Evolutionary conservation across 1,140 invertebrate genomes (phyloP).

Genomic region (Solenopsis fugax): DNA sequence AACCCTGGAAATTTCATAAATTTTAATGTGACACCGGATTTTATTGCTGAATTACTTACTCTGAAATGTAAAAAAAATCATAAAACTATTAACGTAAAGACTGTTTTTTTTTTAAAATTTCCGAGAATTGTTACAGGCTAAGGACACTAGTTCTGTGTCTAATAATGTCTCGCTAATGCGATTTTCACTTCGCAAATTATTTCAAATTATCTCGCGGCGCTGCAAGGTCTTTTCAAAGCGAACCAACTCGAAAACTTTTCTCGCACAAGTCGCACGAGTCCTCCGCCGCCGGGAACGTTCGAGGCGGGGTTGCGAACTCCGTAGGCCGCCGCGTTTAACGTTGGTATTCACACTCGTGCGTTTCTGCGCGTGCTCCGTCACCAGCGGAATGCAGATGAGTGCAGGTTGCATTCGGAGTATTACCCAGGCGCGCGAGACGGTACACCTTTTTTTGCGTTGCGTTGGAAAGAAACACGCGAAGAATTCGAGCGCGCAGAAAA

Average conservation of each 20-base stretch:
- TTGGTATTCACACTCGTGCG: conserved; percentile 44
- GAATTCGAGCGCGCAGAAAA: conserved; percentile 60
- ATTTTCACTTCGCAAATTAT: too few species aligned
- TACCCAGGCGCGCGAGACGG: conserved; percentile 31
- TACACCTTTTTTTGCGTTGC: conserved; percentile 29
- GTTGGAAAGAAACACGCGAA: conserved; percentile 30
- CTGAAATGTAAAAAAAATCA: too few species aligned
- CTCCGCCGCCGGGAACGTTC: background rate
- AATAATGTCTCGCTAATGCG: too few species aligned
- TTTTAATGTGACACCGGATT: too few species aligned
- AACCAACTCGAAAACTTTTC: background rate
- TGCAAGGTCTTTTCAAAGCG: background rate
- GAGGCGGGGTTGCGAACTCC: conserved; percentile 31
- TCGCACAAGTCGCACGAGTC: background rate
- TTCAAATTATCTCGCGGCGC: background rate
- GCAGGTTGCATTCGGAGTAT: conserved; percentile 55
- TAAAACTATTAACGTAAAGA: too few species aligned
- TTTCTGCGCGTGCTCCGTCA: conserved; percentile 38
- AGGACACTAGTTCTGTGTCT: too few species aligned
- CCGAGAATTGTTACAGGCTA: too few species aligned
- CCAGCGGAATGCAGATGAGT: conserved; percentile 57
- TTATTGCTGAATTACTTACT: too few species aligned
- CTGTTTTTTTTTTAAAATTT: too few species aligned
- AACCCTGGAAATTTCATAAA: too few species aligned
- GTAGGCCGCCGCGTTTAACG: conserved; percentile 19